Base-by-base conservation (phyloP, 2,888 invertebrate species). In the Hermaeophaga mercurialis region DNA sequence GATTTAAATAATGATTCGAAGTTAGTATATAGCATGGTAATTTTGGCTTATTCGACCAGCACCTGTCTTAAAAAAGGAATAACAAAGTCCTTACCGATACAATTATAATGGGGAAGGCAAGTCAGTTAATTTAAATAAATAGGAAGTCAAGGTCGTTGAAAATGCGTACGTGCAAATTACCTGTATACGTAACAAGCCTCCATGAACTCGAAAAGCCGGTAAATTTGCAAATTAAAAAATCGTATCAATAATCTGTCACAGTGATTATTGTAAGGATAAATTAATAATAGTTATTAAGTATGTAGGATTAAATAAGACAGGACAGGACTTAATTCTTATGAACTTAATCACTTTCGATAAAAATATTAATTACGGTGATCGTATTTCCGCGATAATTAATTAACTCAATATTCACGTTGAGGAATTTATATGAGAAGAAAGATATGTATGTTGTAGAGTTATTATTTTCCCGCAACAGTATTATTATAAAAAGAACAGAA, bases 81-180 rank as follows among this genome's bases (percentile, higher is more conserved):
- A 17, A 36, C 17, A 26, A 43, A 43, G 26, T 43, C 24, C 22
- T 5, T 2, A 39, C 18, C 11, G 39, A 39, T 22, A 43, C 24
- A 43, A 12, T 24, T 24, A 24, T 26, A 43, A 43, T 43, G 43
- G 43, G 43, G 43, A 43, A 43, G 43, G 43, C 24, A 26, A 43
- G 43, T 43, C 24, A 26, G 43, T 11, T 26, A 18, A 58, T 54
- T 58, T 49, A 49, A 54, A 58, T 48, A 53, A 53, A 53, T 49
- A 54, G 48, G 54, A 45, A 58, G 54, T 49, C 59, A 56, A 59
- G 59, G 59, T 53, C 53, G 36, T 47, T 48, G 14, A 39, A 38
- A 39, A 45, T 48, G 55, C 48, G 53, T 59, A 59, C 59, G 59
- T 59, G 56, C 53, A 49, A 59, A 56, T 52, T 48, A 36, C 45